Conservation (phyloP, 35 echinoderm and acorn worm species). For the Heliocidaris erythrogramma region DNA sequence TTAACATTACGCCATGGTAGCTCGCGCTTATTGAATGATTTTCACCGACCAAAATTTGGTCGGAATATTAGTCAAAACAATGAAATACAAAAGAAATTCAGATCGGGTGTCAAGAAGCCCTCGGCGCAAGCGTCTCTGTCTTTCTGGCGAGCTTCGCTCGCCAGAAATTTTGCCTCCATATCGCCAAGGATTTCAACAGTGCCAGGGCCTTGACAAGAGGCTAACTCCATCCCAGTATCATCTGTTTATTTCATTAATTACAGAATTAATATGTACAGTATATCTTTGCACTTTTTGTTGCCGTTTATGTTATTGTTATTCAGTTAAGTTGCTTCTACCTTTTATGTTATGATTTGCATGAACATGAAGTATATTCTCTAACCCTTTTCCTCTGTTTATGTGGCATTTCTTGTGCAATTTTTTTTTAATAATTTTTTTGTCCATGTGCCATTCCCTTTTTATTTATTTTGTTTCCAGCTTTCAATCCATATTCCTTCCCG, state of each 20-base stretch:
- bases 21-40: no score
- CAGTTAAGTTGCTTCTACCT: background rate
- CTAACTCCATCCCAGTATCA: background rate
- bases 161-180: no score
- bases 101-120: no score
- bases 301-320: background rate
- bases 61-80: no score
- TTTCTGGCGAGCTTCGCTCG: no score
- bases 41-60: no score
- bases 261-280: background rate
- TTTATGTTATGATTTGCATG: background rate
- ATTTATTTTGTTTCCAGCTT: slow-evolving; percentile 19
- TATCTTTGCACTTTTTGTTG: background rate
- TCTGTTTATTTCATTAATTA: background rate
- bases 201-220: no score
- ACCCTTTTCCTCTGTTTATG: background rate
- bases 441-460: slow-evolving; percentile 2
- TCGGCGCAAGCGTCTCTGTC: no score
- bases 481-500: slow-evolving; percentile 42
- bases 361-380: background rate
- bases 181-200: no score
- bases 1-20: no score
- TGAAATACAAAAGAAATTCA: no score
- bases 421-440: slow-evolving; percentile 32
- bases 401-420: background rate